Conservation (phyloP, 2,797 vertebrate species). For the Coreius guichenoti region DNA sequence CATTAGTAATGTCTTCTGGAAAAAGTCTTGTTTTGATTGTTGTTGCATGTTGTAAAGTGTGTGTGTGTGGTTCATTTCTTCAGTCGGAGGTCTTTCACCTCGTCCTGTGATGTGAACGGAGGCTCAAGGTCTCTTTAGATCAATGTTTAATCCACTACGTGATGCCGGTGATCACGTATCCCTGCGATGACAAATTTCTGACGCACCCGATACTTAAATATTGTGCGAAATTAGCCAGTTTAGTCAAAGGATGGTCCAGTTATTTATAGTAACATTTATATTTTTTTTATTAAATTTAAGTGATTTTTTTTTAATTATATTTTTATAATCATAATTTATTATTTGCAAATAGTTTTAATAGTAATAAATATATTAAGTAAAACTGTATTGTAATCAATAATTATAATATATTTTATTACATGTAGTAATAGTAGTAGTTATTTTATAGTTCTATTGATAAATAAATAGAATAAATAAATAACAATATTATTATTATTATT, state of each 20-base stretch:
- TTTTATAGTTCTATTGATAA: not conserved
- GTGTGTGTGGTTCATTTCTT: not conserved
- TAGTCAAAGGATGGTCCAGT: not conserved
- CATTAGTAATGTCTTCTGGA: not conserved
- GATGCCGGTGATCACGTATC: slow-evolving; percentile 42
- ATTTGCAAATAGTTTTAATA: not conserved
- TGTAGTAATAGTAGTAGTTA: not conserved
- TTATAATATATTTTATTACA: not conserved
- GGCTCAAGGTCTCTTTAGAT: slow-evolving; percentile 61
- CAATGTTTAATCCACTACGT: slow-evolving; percentile 71
- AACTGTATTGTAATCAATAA: too few relatives aligned
- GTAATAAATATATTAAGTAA: not conserved
- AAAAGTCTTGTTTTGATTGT: not conserved
- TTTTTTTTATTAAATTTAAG: not conserved
- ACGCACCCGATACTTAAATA: slow-evolving; percentile 41
- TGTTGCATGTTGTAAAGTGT: not conserved
- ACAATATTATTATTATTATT: too few relatives aligned
- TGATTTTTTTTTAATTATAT: not conserved
- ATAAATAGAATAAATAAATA: too few relatives aligned
- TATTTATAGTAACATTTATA: too few relatives aligned
- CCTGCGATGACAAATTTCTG: slow-evolving; percentile 58
- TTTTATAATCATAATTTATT: not conserved
- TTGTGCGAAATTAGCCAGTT: not conserved
- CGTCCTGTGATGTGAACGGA: slow-evolving; percentile 35
- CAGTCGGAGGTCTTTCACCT: slow-evolving; percentile 49